Evolutionary conservation across 2,888 invertebrate species (phyloP), one percentile per base, ranked within the genome.

Genomic region (Argyresthia albistria): DNA sequence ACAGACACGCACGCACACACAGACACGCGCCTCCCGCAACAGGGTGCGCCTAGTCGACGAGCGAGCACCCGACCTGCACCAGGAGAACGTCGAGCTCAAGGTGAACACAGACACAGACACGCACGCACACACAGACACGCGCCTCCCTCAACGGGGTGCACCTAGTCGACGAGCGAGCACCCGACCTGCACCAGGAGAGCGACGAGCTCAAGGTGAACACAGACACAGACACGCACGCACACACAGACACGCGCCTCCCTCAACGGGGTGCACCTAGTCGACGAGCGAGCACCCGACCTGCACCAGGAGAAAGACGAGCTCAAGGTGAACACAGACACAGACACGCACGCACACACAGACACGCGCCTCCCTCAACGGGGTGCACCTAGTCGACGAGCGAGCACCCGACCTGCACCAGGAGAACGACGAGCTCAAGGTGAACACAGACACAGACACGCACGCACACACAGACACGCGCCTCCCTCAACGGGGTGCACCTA

Each of bases 41-140:
- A 96, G 96, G 14, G 94, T 95, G 54, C 95, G 95, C 0, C 86
- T 95, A 45, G 93, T 95, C 55, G 92, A 95, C 0, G 95, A 95
- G 64, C 95, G 95, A 58, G 92, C 95, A 11, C 93, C 94, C 0
- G 96, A 96, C 81, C 88, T 96, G 52, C 95, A 93, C 73, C 96
- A 96, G 70, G 96, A 97, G 77, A 97, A 97, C 69, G 96, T 96
- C 71, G 96, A 96, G n/a, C n/a, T n/a, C n/a, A n/a, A n/a, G n/a
- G n/a, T n/a, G n/a, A n/a, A n/a, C n/a, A n/a, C n/a, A n/a, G n/a
- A n/a, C n/a, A n/a, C n/a, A n/a, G n/a, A n/a, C 54, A 94, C 95
- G 0, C 89, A 94, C 52, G 95, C 95, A 0, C 89, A 95, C 14
- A 95, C 95, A 36, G 92, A 95, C 42, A 94, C n/a, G 95, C 0